Conservation (phyloP, 2,888 invertebrate genomes). For the Ceriagrion tenellum region DNA sequence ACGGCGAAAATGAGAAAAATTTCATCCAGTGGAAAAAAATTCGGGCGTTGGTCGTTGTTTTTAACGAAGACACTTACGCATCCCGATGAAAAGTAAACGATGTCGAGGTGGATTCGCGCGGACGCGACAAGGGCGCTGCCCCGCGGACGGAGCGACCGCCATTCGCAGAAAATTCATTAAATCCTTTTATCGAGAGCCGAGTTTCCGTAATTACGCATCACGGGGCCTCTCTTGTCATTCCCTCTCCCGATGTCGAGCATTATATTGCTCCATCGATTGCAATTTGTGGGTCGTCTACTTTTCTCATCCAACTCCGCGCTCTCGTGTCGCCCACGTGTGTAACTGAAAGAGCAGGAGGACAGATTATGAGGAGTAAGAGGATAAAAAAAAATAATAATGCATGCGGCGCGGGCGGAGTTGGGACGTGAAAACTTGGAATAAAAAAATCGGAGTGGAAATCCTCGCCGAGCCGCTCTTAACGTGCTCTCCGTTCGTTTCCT, state of each 20-base stretch:
- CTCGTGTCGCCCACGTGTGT: background rate
- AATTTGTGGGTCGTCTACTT: conserved; percentile 41
- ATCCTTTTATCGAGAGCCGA: conserved; percentile 4
- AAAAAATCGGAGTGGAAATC: background rate
- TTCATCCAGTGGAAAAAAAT: background rate
- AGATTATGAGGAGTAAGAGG: background rate
- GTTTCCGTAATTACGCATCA: conserved; percentile 35
- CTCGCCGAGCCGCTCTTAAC: background rate
- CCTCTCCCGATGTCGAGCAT: background rate
- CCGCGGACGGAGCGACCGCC: background rate
- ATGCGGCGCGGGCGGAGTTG: background rate
- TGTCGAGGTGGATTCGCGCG: background rate
- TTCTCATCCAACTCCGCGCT: background rate
- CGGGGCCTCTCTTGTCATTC: conserved; percentile 2
- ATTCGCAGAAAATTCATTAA: background rate
- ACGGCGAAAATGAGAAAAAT: background rate
- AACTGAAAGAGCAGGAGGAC: conserved; percentile 7
- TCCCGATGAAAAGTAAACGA: background rate
- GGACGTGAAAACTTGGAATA: background rate
- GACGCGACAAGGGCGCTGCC: background rate
- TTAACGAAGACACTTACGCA: conserved; percentile 9
- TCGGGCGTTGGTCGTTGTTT: background rate
- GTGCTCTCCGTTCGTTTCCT: background rate
- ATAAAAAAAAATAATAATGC: background rate
- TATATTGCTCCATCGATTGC: conserved; percentile 44